phyloP scores from a whole-genome alignment of 30 jellyfish, hydroid and myxozoan genomes.

The Pelagia noctiluca region DNA sequence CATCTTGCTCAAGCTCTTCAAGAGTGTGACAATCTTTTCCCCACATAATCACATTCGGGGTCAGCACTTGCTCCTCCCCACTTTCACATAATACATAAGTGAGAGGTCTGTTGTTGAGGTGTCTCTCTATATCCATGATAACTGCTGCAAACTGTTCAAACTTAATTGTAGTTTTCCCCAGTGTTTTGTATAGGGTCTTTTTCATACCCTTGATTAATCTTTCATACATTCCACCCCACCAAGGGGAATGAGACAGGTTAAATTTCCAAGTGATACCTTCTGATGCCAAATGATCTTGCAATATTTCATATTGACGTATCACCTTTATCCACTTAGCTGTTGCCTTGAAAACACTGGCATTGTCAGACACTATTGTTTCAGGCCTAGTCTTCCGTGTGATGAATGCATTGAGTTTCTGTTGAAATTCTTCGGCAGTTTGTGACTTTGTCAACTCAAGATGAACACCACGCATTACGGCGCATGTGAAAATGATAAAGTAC shows the following conservation, averaged over 20 bases:
- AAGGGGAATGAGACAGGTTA: slow-evolving; percentile 2
- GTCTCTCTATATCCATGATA: slow-evolving; percentile 36
- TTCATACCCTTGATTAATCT: slow-evolving; percentile 2
- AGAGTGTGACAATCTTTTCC: slow-evolving; percentile 47
- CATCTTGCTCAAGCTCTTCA: slow-evolving; percentile 42
- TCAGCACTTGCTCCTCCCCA: slow-evolving; percentile 55
- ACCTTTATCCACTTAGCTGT: slow-evolving; percentile 56
- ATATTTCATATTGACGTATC: slow-evolving; percentile 36
- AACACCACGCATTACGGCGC: slow-evolving; percentile 63
- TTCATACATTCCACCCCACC: slow-evolving; percentile 56
- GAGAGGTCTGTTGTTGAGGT: slow-evolving; percentile 28
- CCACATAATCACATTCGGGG: slow-evolving; percentile 60
- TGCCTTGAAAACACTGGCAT: slow-evolving; percentile 26
- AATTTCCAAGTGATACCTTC: slow-evolving; percentile 16
- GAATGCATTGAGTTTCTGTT: slow-evolving; percentile 38
- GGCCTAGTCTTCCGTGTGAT: slow-evolving; percentile 48
- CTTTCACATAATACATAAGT: slow-evolving; percentile 50
- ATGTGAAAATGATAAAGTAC: slow-evolving; percentile 41
- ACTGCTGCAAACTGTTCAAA: slow-evolving; percentile 30
- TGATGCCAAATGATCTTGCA: slow-evolving; percentile 43
- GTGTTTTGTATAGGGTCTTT: slow-evolving; percentile 33
- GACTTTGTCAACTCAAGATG: slow-evolving; percentile 57
- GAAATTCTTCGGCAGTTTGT: slow-evolving; percentile 52
- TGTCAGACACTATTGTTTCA: slow-evolving; percentile 25
- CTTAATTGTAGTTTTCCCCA: slow-evolving; percentile 8